A percentile compares a stretch with the other conserved stretches of the same genome.
Evolutionary conservation across 2,113 vertebrate species (phyloP).

Genomic region (Pelmatolapia mariae): DNA sequence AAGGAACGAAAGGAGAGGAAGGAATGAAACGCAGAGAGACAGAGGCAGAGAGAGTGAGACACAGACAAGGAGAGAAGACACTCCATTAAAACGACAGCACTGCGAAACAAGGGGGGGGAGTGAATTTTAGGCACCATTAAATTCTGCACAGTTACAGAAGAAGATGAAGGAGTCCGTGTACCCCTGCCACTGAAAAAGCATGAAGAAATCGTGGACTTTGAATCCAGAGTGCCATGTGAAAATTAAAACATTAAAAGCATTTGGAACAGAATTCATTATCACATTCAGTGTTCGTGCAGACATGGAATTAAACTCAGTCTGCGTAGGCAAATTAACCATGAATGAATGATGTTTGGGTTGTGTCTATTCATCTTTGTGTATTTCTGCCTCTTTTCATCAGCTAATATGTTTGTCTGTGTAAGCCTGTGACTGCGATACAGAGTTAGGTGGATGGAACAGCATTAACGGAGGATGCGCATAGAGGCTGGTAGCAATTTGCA

Average conservation of each 20-base stretch:
- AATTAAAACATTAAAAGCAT: slow-evolving; percentile 29
- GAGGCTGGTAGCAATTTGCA: neutral
- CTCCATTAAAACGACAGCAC: slow-evolving; percentile 7
- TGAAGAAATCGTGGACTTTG: neutral
- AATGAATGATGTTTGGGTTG: slow-evolving; percentile 8
- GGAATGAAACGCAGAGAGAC: neutral
- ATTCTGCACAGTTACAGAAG: neutral
- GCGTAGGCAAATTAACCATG: neutral
- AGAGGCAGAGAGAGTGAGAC: neutral
- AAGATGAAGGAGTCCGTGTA: neutral
- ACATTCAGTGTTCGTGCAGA: slow-evolving; percentile 24
- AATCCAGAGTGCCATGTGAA: neutral
- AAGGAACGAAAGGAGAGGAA: neutral
- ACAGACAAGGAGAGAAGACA: neutral
- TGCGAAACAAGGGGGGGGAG: neutral
- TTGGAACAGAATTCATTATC: slow-evolving; percentile 25
- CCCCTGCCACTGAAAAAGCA: neutral
- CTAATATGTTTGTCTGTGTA: neutral
- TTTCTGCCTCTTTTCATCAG: neutral
- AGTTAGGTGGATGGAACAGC: neutral
- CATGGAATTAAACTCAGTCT: slow-evolving; percentile 21
- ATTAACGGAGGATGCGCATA: neutral
- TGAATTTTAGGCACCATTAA: slow-evolving; percentile 2
- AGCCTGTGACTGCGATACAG: neutral
- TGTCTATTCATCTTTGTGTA: neutral